Percentiles rank a stretch among this genome's conserved stretches.
These are phyloP conservation scores for Cryptocephalus moraei DNA, from an alignment of 2,888 invertebrate species.

Conservation along the genomic window DNA sequence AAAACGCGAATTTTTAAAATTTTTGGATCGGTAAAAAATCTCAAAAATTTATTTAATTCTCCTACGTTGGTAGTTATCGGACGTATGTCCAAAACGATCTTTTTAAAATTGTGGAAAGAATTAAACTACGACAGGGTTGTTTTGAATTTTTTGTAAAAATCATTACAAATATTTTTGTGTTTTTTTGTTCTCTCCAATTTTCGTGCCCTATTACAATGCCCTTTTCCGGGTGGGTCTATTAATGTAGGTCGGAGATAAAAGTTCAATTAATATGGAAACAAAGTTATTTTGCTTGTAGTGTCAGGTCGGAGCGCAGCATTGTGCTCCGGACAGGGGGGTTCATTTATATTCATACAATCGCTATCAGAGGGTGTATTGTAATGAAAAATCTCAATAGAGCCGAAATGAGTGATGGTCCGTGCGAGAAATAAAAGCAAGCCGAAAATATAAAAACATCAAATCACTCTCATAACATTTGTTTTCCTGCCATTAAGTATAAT, in stretches of 20 bases:
- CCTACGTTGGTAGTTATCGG: too few species aligned
- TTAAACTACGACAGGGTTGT: too few species aligned
- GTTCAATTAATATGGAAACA: background rate
- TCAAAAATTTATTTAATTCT: too few species aligned
- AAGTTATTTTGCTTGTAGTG: background rate
- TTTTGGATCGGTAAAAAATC: too few species aligned
- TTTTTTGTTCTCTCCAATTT: too few species aligned
- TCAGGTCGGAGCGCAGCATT: constrained; percentile 5
- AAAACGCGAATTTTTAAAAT: too few species aligned
- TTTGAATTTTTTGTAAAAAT: too few species aligned
- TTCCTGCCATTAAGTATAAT: constrained; percentile 25
- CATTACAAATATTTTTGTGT: too few species aligned
- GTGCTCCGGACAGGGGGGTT: constrained; percentile 7
- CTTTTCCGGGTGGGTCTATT: too few species aligned
- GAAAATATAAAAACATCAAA: constrained; percentile 29
- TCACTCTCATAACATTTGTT: constrained; percentile 34
- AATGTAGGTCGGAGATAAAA: background rate
- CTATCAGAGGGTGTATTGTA: constrained; percentile 8
- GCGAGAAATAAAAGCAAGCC: constrained; percentile 1
- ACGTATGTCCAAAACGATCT: too few species aligned
- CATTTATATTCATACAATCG: constrained; percentile 9
- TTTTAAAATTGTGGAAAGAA: too few species aligned
- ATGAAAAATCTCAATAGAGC: constrained; percentile 14
- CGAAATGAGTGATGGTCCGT: constrained; percentile 8
- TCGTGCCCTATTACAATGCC: too few species aligned